Base-by-base conservation (phyloP, 2,113 vertebrate species). In the Sarotherodon lohbergeri region DNA sequence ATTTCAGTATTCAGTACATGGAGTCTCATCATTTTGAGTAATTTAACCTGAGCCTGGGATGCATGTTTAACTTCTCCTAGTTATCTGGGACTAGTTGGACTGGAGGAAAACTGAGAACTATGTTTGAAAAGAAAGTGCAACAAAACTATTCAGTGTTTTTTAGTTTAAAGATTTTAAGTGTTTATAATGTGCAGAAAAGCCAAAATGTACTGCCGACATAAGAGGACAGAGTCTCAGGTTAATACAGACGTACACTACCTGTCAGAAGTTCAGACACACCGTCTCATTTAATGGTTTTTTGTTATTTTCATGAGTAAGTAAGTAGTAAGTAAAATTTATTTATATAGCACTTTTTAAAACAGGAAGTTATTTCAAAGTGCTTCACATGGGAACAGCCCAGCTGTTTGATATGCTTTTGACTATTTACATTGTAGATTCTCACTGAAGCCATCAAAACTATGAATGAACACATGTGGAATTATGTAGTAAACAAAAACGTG, bases 181-280 rank as follows among this genome's bases (percentile, higher is more conserved):
- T 46, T 46, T 17, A 17, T 73, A 43, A 0, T 16, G 22, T 7
- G 68, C 68, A 73, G 13, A 48, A 46, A 27, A 48, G 41, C 9
- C 5, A 11, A 7, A 2, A 1, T 1, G 73, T 36, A 34, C 0
- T 14, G 76, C 0, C 0, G 0, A 12, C 34, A 13, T 8, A 2
- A 3, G 66, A 73, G 66, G 13, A 24, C 36, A 43, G 66, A 41
- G 39, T 5, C 3, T 73, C 22, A 46, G 41, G 22, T 29, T 46
- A 46, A 66, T 7, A 7, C 17, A 12, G 61, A 12, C 6, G 61
- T 12, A 1, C 32, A 5, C 17, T 3, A 3, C 50, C 55, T 19
- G 29, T 19, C 59, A 63, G 0, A 61, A 0, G 16, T 34, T 11
- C 32, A 19, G 59, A 34, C 29, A 16, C 56, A 10, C 2, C 0